Conservation (phyloP, 2,797 vertebrate species). For the Typhlichthys eigenmanni region DNA sequence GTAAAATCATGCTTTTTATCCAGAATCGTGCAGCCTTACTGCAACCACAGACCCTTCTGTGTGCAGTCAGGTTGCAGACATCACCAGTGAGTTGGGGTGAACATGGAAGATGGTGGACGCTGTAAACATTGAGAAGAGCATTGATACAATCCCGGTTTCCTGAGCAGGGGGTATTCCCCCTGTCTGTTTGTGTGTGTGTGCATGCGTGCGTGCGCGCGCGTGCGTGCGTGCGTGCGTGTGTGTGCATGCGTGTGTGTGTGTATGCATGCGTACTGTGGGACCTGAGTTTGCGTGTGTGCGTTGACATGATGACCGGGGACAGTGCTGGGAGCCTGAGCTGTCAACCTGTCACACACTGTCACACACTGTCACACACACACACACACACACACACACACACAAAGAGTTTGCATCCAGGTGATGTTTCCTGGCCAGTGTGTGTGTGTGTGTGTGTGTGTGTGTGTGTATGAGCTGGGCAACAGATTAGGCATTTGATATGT, state of each 20-base stretch:
- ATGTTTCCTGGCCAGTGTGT: constrained; percentile 11
- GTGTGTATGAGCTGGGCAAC: constrained; percentile 8
- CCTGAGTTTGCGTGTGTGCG: constrained; percentile 29
- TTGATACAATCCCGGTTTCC: too few relatives aligned
- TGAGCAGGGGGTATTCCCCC: too few relatives aligned
- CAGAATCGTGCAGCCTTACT: too few relatives aligned
- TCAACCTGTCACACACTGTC: constrained; percentile 94
- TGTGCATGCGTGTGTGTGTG: constrained; percentile 59
- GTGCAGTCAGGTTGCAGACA: too few relatives aligned
- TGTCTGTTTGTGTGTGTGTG: background rate
- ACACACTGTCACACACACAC: constrained; percentile 90
- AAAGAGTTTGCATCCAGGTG: constrained; percentile 20
- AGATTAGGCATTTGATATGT: background rate
- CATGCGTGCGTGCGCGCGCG: constrained; percentile 28
- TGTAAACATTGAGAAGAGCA: too few relatives aligned
- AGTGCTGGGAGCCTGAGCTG: constrained; percentile 92
- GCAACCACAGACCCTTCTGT: too few relatives aligned
- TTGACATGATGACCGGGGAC: constrained; percentile 94
- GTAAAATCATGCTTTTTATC: too few relatives aligned
- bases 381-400: constrained; percentile 79
- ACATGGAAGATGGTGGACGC: too few relatives aligned
- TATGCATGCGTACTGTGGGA: constrained; percentile 3
- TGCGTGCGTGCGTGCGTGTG: constrained; percentile 69
- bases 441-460: constrained; percentile 43
- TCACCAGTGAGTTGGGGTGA: too few relatives aligned